Evolutionary conservation across 2,797 vertebrate species (phyloP).

Genomic region (Etheostoma nigrum): DNA sequence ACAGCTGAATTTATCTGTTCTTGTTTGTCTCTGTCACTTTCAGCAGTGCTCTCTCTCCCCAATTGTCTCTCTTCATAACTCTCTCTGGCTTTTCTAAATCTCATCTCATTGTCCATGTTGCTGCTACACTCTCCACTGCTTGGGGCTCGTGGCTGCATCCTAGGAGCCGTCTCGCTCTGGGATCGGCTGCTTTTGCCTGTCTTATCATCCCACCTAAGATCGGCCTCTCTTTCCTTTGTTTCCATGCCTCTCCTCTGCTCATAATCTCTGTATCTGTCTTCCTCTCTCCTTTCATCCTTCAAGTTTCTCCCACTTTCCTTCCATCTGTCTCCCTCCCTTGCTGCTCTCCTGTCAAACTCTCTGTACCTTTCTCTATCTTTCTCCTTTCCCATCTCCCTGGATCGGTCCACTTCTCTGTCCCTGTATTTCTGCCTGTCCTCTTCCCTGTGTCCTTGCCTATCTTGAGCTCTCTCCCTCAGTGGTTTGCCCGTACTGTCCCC

Average conservation of each 20-base stretch:
- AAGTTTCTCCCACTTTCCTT: constrained; percentile 40
- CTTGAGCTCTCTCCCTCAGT: constrained; percentile 42
- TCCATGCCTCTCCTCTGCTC: constrained; percentile 46
- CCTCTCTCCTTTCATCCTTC: constrained; percentile 46
- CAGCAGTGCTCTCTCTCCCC: constrained; percentile 35
- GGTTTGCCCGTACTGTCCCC: constrained; percentile 59
- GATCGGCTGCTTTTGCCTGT: constrained; percentile 48
- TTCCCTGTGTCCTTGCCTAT: constrained; percentile 37
- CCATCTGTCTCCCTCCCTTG: constrained; percentile 28
- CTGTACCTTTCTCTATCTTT: constrained; percentile 35
- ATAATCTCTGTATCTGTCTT: constrained; percentile 42
- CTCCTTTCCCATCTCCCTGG: constrained; percentile 41
- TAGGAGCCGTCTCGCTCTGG: constrained; percentile 17
- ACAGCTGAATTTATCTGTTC: constrained; percentile 10
- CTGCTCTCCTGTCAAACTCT: constrained; percentile 30
- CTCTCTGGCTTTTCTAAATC: constrained; percentile 42
- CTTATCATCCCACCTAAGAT: constrained; percentile 24
- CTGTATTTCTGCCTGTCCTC: constrained; percentile 46
- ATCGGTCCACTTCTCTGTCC: constrained; percentile 45
- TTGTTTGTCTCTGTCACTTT: constrained; percentile 46
- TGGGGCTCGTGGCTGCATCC: constrained; percentile 51
- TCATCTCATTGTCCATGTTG: constrained; percentile 62
- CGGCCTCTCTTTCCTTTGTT: constrained; percentile 37
- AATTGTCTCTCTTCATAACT: constrained; percentile 52
- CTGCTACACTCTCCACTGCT: constrained; percentile 73